Evolutionary conservation across 2,797 vertebrate species (phyloP).

Genomic region (Huso huso): DNA sequence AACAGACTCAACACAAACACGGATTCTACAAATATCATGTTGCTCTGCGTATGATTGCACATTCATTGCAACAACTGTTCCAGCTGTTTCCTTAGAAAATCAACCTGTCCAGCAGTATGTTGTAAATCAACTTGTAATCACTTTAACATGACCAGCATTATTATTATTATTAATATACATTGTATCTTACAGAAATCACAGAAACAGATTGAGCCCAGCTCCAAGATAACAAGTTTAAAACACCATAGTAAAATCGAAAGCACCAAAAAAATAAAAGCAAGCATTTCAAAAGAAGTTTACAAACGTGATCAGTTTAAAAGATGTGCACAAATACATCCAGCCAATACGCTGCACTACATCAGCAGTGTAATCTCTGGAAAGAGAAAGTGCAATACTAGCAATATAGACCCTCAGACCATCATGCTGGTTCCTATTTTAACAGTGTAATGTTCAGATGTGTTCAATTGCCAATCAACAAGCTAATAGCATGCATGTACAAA

Average conservation of each 20-base stretch:
- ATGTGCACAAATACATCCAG: constrained; percentile 1
- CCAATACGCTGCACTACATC: no score
- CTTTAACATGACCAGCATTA: constrained; percentile 68
- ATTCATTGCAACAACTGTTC: constrained; percentile 21
- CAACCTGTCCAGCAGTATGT: constrained; percentile 72
- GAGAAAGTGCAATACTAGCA: constrained; percentile 27
- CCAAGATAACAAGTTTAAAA: constrained; percentile 28
- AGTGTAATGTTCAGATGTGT: no score
- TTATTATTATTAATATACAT: constrained; percentile 34
- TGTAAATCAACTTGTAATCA: constrained; percentile 31
- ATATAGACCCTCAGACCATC: constrained; percentile 11
- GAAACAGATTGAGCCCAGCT: constrained; percentile 56
- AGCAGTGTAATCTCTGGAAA: no score
- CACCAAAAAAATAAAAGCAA: constrained; percentile 21
- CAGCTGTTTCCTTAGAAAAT: constrained; percentile 30
- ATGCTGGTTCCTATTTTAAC: background rate
- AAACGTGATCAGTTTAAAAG: constrained; percentile 25
- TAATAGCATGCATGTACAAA: constrained; percentile 12
- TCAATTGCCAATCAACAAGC: constrained; percentile 6
- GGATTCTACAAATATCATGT: constrained; percentile 13
- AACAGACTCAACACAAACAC: constrained; percentile 41
- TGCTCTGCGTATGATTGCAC: constrained; percentile 14
- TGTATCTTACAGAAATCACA: constrained; percentile 12
- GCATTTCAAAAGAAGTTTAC: constrained; percentile 27
- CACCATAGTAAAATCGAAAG: constrained; percentile 21